Evolutionary conservation across 2,888 invertebrate genomes (phyloP).

Genomic region (Liodrosophila aerea): DNA sequence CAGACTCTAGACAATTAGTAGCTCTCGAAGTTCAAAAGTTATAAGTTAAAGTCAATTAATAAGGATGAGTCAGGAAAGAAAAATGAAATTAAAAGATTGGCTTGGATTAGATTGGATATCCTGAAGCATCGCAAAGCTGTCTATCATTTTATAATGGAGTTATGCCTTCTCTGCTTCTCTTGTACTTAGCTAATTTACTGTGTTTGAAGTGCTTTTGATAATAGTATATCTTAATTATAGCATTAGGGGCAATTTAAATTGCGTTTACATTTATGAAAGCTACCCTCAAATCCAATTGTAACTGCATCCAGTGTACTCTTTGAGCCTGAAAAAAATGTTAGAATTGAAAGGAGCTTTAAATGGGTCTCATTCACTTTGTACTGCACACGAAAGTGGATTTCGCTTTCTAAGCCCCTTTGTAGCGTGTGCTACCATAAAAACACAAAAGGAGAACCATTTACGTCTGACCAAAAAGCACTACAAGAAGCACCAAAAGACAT

Average conservation of each 20-base stretch:
- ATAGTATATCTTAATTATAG: constrained; percentile 21
- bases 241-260: constrained; percentile 35
- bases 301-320: constrained; percentile 40
- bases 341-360: constrained; percentile 18
- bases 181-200: constrained; percentile 6
- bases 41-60: constrained; percentile 4
- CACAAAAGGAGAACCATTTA: constrained; percentile 28
- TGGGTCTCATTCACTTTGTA: constrained; percentile 42
- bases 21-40: constrained; percentile 13
- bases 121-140: too few species aligned
- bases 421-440: constrained; percentile 28
- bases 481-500: not conserved
- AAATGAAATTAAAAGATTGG: constrained; percentile 6
- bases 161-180: not conserved
- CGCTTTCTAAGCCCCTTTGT: constrained; percentile 44
- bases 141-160: not conserved
- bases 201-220: constrained; percentile 39
- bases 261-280: constrained; percentile 29
- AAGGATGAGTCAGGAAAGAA: not conserved
- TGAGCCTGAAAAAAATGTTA: not conserved
- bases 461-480: constrained; percentile 9
- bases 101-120: not conserved
- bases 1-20: constrained; percentile 29
- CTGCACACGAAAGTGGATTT: constrained; percentile 46
- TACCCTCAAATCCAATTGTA: constrained; percentile 58